Base-by-base conservation (phyloP, 2,113 vertebrate genomes). In the Emydocephalus ijimae region DNA sequence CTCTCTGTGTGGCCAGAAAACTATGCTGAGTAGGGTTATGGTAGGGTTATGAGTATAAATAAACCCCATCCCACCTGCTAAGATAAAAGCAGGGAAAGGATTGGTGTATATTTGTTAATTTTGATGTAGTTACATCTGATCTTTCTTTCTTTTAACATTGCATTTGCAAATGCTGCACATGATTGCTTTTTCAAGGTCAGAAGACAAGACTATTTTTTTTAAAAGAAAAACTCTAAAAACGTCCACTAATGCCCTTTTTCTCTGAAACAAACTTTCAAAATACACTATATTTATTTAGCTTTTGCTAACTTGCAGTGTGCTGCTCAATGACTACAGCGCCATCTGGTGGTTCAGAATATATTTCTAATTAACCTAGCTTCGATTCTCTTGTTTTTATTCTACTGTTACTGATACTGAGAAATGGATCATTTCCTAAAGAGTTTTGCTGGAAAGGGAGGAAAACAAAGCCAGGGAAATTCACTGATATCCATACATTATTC, bases 1-100 rank as follows among this genome's bases (percentile, higher is more conserved):
- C 81, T 90, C 86, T 86, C 55, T 86, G 90, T 93, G 93, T 92
- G 93, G 91, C 39, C 93, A 92, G 88, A 87, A 87, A 93, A 24
- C 69, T 89, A 29, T 34, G n/a, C 24, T 20, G 56, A 69, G 90
- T 86, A 11, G n/a, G 74, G 39, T 55, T 91, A 54, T 64, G 90
- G 34, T 55, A 56, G 34, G 23, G 45, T 85, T 87, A 55, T 55
- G 81, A 92, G 56, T 29, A 86, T n/a, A 45, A 54, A 56, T 85
- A 91, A 85, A 7, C 48, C 86, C 55, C 29, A 50, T 85, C 92
- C 93, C 88, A 87, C 74, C 91, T 92, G 56, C 91, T 92, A 50
- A 93, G 81, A 92, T 90, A 64, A 87, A 92, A 92, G 74, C 56
- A 89, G 48, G 8, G n/a, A 45, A 90, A 92, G 39, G 61, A 52